A percentile compares a stretch with the other conserved stretches of the same genome.
phyloP scores from a whole-genome alignment of 2,888 invertebrate species.

The Chymomyza caudatula region DNA sequence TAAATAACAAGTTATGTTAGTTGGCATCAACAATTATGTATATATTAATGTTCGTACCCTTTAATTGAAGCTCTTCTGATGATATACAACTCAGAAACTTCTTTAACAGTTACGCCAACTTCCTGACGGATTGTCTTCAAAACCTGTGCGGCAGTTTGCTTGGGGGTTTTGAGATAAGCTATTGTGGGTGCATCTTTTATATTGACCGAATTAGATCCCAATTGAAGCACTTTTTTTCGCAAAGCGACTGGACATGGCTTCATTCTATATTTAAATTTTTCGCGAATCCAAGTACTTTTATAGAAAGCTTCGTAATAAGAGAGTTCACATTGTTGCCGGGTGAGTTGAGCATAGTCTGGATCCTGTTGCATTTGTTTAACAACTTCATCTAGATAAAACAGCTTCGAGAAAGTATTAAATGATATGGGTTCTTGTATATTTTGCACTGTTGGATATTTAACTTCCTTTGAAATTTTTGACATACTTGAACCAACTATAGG shows the following conservation, averaged over 20 bases:
- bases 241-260: constrained; percentile 17
- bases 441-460: not conserved
- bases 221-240: constrained; percentile 15
- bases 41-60: constrained; percentile 6
- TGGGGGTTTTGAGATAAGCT: not conserved
- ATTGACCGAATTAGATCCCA: not conserved
- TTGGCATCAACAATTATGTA: not conserved
- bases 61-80: constrained; percentile 16
- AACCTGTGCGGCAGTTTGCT: not conserved
- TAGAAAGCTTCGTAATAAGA: constrained; percentile 35
- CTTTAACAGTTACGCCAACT: not conserved
- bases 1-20: not conserved
- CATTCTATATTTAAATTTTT: constrained; percentile 11
- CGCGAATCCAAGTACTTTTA: constrained; percentile 25
- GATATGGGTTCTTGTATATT: constrained; percentile 20
- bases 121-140: not conserved
- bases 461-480: not conserved
- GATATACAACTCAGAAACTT: constrained; percentile 2
- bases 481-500: not conserved
- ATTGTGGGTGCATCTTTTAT: not conserved
- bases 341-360: not conserved
- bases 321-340: constrained; percentile 13
- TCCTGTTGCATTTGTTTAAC: constrained; percentile 33
- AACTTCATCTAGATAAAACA: constrained; percentile 27
- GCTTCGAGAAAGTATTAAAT: constrained; percentile 22